Evolutionary conservation across 2,888 invertebrate genomes (phyloP), one percentile per base, ranked within the genome.

Genomic region (Ormyrus nitidulus): DNA sequence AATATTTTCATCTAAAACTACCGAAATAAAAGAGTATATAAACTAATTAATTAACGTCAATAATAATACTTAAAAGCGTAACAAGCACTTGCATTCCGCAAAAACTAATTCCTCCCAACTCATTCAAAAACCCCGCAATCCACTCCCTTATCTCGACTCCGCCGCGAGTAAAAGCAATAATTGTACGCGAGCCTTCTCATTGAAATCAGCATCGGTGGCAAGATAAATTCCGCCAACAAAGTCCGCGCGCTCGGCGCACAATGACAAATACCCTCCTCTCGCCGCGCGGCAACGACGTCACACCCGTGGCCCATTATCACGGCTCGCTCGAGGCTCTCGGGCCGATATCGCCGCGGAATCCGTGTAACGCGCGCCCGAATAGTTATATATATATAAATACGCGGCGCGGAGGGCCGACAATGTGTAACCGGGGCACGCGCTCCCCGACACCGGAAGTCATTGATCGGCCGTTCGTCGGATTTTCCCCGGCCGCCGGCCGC

Each of bases 381-480:
- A 64, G 11, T n/a, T 6, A 8, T 48, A 6, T 5, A n/a, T 11
- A 48, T 44, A 68, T 44, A 13, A 54, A 44, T 46, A 56, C 11
- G 11, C 49, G 48, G 13, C n/a, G 9, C 44, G 19, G 64, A 48
- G 11, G 19, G 13, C 9, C 49, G 69, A 54, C 53, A 69, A 62
- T 49, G 54, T 68, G 54, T 68, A 61, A 75, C 68, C 8, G 53
- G 34, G 11, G 11, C 53, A n/a, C 53, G 58, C 44, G 19, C 34
- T n/a, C n/a, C 3, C 34, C 13, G 49, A 46, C 44, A 49, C 19
- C 44, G 46, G 46, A 76, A 76, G 13, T 34, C 54, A 69, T 69
- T 44, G 53, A 76, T 69, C 34, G 46, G 8, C 11, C 69, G 62
- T 62, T 68, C 48, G 53, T 61, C 13, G 54, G 46, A 68, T 76